A percentile compares a stretch with the other conserved stretches of the same genome.
phyloP scores from a whole-genome alignment of 2,113 vertebrate species.

The Triplophysa dalaica region DNA sequence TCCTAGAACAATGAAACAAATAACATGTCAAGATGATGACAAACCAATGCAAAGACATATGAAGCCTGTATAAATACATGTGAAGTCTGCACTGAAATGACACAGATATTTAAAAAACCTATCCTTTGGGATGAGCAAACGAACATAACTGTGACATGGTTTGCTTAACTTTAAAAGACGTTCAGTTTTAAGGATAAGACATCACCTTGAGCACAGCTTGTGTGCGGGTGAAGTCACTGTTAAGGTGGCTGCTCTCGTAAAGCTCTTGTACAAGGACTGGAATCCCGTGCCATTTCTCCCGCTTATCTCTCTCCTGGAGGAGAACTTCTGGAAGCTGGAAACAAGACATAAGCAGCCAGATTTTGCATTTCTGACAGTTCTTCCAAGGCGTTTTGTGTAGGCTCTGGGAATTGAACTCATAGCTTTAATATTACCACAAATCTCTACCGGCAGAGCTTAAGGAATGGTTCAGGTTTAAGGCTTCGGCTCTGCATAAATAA shows the following conservation, averaged over 20 bases:
- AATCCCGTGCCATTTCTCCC: conserved; percentile 95
- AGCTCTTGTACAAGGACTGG: conserved; percentile 90
- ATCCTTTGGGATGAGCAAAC: too few relatives aligned
- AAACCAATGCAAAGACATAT: background rate
- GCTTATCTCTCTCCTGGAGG: conserved; percentile 89
- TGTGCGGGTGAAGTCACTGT: conserved; percentile 90
- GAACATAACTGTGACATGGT: too few relatives aligned
- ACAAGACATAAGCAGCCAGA: too few relatives aligned
- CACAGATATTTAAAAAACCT: too few relatives aligned
- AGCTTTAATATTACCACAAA: too few relatives aligned
- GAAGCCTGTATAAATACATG: background rate
- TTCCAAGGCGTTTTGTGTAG: too few relatives aligned
- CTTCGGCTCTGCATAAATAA: too few relatives aligned
- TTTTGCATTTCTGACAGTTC: too few relatives aligned
- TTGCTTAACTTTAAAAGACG: too few relatives aligned
- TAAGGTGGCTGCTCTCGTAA: conserved; percentile 88
- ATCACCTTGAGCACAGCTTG: conserved; percentile 92
- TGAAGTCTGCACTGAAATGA: background rate
- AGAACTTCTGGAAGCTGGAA: conserved; percentile 86
- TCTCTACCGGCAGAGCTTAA: too few relatives aligned
- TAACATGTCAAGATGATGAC: background rate
- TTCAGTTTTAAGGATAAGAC: background rate
- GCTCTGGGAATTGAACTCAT: too few relatives aligned
- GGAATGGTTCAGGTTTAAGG: too few relatives aligned
- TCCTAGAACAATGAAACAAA: conserved; percentile 73